These are phyloP conservation scores for Eriosoma lanigerum DNA, from an alignment of 1,140 invertebrate genomes.

Conservation along the genomic window DNA sequence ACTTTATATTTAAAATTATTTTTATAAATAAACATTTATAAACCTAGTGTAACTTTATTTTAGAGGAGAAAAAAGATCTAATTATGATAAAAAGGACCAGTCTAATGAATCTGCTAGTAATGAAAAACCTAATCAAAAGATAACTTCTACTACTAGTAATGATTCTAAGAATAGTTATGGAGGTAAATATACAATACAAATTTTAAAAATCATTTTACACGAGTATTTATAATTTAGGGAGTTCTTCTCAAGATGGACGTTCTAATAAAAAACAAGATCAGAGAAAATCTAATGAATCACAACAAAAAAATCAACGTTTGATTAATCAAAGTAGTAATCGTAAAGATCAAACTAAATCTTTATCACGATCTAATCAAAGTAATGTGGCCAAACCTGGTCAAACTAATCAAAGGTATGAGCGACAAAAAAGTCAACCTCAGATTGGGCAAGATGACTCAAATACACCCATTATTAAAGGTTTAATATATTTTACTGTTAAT, in stretches of 20 bases:
- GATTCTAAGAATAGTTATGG: slow-evolving; percentile 30
- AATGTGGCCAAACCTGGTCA: slow-evolving; percentile 22
- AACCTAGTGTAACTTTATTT: not conserved
- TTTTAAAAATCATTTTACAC: not conserved
- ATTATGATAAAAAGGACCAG: slow-evolving; percentile 44
- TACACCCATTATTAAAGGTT: slow-evolving; percentile 39
- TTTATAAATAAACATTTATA: not conserved
- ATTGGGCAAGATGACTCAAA: slow-evolving; percentile 29
- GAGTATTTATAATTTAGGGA: slow-evolving; percentile 1
- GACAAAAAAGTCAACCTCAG: slow-evolving; percentile 39
- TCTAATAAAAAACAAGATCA: slow-evolving; percentile 40
- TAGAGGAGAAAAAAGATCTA: slow-evolving; percentile 37
- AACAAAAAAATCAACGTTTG: slow-evolving; percentile 43
- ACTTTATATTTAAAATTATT: not conserved
- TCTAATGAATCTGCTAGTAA: slow-evolving; percentile 27
- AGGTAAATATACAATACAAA: not conserved
- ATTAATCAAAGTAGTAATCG: slow-evolving; percentile 43
- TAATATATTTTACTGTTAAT: not conserved
- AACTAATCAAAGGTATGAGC: slow-evolving; percentile 29
- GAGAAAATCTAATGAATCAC: slow-evolving; percentile 4
- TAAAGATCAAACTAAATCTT: slow-evolving; percentile 24
- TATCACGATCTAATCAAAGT: slow-evolving; percentile 21
- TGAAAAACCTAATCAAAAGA: slow-evolving; percentile 37
- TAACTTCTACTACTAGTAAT: not conserved
- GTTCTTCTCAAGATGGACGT: slow-evolving; percentile 26